phyloP scores from a whole-genome alignment of 2,888 invertebrate species.

The Megalurothrips usitatus region DNA sequence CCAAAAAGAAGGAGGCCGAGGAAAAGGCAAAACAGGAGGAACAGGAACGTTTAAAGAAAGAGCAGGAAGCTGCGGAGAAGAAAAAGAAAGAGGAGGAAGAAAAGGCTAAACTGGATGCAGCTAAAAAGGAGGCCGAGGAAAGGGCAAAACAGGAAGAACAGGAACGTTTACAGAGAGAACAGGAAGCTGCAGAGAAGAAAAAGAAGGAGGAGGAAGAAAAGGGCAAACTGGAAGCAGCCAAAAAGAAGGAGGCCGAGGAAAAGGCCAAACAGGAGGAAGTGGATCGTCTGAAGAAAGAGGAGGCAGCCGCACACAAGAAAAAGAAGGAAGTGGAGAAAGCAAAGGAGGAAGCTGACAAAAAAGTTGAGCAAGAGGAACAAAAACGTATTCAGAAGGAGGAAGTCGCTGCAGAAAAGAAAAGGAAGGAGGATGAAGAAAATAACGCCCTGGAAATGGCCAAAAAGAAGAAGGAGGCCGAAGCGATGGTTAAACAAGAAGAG shows the following conservation, averaged over 20 bases:
- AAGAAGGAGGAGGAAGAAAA: constrained; percentile 33
- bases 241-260: constrained; percentile 33
- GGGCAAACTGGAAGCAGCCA: constrained; percentile 31
- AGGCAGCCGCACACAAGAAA: constrained; percentile 33
- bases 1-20: constrained; percentile 32
- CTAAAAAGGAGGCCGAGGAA: constrained; percentile 33
- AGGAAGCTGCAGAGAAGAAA: constrained; percentile 32
- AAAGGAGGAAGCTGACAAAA: constrained; percentile 42
- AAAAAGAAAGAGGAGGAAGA: constrained; percentile 33
- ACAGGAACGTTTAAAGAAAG: constrained; percentile 32
- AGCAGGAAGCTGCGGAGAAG: constrained; percentile 32
- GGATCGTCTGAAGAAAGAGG: constrained; percentile 33
- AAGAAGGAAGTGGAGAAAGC: constrained; percentile 32
- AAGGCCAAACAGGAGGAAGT: constrained; percentile 33
- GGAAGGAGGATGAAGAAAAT: constrained; percentile 39
- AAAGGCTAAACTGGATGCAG: constrained; percentile 31
- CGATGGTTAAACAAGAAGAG: constrained; percentile 35
- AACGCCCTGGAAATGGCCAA: constrained; percentile 32
- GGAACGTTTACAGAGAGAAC: constrained; percentile 27
- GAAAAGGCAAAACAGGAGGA: constrained; percentile 29
- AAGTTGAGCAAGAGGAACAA: constrained; percentile 41
- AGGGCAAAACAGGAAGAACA: constrained; percentile 35
- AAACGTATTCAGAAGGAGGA: constrained; percentile 40
- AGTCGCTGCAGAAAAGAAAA: constrained; percentile 40
- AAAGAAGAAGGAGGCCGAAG: constrained; percentile 35